Conservation (phyloP, 1,140 invertebrate genomes). For the Marisa cornuarietis region DNA sequence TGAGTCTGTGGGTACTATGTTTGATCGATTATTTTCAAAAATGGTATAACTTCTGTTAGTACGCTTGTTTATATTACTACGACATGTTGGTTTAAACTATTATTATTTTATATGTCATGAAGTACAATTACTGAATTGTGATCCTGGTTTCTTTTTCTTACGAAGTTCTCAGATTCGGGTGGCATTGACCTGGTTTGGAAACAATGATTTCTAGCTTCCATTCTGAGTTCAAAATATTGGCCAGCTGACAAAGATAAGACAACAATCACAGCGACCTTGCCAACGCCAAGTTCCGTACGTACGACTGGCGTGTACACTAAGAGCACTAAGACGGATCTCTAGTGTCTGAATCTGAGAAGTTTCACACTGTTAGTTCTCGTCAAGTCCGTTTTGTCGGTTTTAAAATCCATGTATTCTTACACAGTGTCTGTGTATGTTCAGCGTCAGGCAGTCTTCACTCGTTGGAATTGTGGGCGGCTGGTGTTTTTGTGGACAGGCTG, state of each 20-base stretch:
- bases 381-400: not conserved
- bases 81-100: not conserved
- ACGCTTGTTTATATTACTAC: not conserved
- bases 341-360: not conserved
- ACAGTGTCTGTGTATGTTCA: not conserved
- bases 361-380: not conserved
- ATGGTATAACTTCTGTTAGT: not conserved
- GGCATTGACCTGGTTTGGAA: no score
- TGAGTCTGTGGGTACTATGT: not conserved
- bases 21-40: not conserved
- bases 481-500: not conserved
- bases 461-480: not conserved
- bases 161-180: no score
- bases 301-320: no score
- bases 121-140: not conserved
- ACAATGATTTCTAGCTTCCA: no score
- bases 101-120: not conserved
- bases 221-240: not conserved
- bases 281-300: not conserved
- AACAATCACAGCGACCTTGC: not conserved
- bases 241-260: not conserved
- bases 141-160: not conserved
- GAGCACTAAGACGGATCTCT: not conserved
- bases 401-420: not conserved
- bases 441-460: not conserved